These are phyloP conservation scores for Drosophila parthenogenetica DNA, from an alignment of 2,888 invertebrate genomes.

Conservation along the genomic window DNA sequence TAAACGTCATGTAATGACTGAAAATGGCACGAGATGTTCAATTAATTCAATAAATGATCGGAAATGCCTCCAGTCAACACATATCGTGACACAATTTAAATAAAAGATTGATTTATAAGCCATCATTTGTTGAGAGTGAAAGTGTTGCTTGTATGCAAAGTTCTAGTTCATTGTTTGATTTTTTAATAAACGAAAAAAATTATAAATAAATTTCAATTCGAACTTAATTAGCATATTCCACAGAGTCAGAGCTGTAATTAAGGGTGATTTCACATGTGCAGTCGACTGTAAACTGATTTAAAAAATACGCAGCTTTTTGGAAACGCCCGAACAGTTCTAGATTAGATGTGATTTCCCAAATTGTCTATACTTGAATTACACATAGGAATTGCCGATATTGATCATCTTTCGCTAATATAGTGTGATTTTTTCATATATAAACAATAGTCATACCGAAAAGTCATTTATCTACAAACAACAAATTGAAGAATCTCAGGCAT, in stretches of 20 bases:
- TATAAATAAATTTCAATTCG: neutral
- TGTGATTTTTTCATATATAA: slow-evolving; percentile 25
- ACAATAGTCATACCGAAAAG: slow-evolving; percentile 7
- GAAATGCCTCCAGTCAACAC: slow-evolving; percentile 8
- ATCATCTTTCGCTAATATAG: neutral
- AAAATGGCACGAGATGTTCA: no score
- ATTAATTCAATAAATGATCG: neutral
- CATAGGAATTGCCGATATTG: slow-evolving; percentile 15
- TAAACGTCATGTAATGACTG: neutral
- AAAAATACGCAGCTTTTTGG: slow-evolving; percentile 23
- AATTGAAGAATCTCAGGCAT: slow-evolving; percentile 9
- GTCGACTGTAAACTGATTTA: slow-evolving; percentile 23
- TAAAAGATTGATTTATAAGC: neutral
- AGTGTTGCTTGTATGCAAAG: neutral
- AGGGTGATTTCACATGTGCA: slow-evolving; percentile 25
- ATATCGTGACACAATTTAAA: slow-evolving; percentile 4
- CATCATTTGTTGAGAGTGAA: slow-evolving; percentile 6
- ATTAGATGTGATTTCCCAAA: slow-evolving; percentile 25
- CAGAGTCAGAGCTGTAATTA: slow-evolving; percentile 15
- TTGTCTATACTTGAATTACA: slow-evolving; percentile 32
- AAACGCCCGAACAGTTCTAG: slow-evolving; percentile 4
- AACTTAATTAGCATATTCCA: neutral
- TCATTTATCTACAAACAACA: neutral
- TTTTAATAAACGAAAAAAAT: no score
- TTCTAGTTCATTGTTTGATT: neutral